Base-by-base conservation (phyloP, 1,140 invertebrate genomes). In the Pectinophora gossypiella region DNA sequence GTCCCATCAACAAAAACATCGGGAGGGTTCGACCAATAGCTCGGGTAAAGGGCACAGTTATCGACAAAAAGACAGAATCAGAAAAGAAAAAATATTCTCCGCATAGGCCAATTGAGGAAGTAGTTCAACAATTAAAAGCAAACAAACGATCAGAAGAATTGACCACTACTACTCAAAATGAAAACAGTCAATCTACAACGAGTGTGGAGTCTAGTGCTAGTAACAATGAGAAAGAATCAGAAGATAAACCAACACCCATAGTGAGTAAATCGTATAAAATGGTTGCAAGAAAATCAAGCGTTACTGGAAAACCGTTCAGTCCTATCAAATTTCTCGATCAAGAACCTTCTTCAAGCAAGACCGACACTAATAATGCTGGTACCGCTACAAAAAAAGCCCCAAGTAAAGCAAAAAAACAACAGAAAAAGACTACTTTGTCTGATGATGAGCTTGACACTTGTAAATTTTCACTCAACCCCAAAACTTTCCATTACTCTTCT, bases 221-320 rank as follows among this genome's bases (percentile, higher is more conserved):
- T 35, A n/a, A n/a, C n/a, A n/a, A n/a, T n/a, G 58, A 44, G 27
- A 71, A 68, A 55, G 67, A 77, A 15, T 4, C 27, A 5, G 72
- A 71, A 46, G 78, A 76, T 32, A 68, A 72, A 59, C 81, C 83
- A 5, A 69, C 72, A 63, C 78, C 76, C 23, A 85, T 87, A 43
- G 76, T 87, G 3, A 85, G 84, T 48, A 87, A 87, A 56, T 87
- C 84, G 15, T 87, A 87, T 59, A 87, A 85, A 72, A 87, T 87
- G 84, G 82, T 87, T 0, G 82, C 82, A 45, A 59, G 84, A 47
- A 87, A 87, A 69, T 85, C 82, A 5, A 87, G 82, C 51, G 75
- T 87, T 23, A 85, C 82, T 9, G 84, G 84, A 44, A 84, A 81
- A 65, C 84, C 84, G 23, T 87, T 85, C 59, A 85, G 81, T 47